Evolutionary conservation across 2,888 invertebrate genomes (phyloP).

Genomic region (Phyllotreta striolata): DNA sequence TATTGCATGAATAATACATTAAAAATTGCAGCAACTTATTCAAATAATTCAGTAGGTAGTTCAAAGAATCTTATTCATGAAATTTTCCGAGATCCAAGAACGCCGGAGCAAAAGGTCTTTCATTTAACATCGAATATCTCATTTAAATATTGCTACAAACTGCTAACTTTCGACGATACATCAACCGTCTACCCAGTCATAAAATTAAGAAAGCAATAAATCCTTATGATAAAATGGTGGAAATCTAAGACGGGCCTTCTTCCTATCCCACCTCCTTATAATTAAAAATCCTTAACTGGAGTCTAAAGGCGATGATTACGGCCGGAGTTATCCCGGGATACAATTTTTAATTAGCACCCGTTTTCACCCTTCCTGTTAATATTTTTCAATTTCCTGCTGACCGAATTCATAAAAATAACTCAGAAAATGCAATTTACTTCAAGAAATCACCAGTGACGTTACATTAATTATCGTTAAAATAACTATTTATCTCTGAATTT

Average conservation of each 20-base stretch:
- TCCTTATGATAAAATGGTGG: conserved; percentile 24
- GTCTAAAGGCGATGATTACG: conserved; percentile 21
- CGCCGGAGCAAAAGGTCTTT: conserved; percentile 18
- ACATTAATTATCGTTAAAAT: no score
- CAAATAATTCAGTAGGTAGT: no score
- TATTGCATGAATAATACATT: no score
- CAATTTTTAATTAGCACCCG: conserved; percentile 41
- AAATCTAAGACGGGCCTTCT: conserved; percentile 22
- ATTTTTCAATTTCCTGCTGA: conserved; percentile 43
- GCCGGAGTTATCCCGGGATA: conserved; percentile 31
- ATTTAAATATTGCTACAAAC: conserved; percentile 31
- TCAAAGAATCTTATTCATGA: no score
- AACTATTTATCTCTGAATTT: no score
- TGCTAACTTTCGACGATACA: conserved; percentile 30
- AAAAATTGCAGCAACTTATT: no score
- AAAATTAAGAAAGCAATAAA: conserved; percentile 32
- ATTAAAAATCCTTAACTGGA: conserved; percentile 25
- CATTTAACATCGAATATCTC: conserved; percentile 23
- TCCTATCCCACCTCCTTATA: conserved; percentile 12
- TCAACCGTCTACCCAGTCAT: conserved; percentile 25
- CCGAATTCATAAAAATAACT: conserved; percentile 43
- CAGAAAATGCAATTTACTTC: conserved; percentile 42
- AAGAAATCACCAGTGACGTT: conserved; percentile 5
- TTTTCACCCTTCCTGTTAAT: conserved; percentile 40
- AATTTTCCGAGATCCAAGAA: conserved; percentile 17